Base-by-base conservation (phyloP, 2,797 vertebrate species). In the Danionella dracula region DNA sequence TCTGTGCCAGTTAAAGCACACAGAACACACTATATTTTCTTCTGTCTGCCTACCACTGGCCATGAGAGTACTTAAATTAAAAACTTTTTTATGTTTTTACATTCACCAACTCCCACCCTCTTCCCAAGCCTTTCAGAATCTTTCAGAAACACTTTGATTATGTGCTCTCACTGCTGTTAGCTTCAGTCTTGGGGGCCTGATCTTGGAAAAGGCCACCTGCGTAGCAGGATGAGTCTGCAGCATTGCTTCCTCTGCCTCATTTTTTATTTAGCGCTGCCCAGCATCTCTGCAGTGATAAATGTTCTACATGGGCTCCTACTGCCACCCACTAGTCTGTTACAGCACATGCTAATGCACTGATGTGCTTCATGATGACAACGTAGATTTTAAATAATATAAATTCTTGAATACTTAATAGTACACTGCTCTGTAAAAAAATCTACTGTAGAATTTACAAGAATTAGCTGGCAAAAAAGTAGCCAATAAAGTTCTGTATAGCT, bases 181-280 rank as follows among this genome's bases (percentile, higher is more conserved):
- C 66, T 29, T 20, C 9, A n/a, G 59, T 57, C 42, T 15, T 62
- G 66, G 34, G 10, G 40, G 66, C 58, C 45, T 66, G 69, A 74
- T 74, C 66, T 66, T 49, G 68, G 55, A 64, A 48, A 66, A 41
- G 50, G 48, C 41, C 41, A 49, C 38, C 44, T 57, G 60, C 50
- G 37, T 61, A 68, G 65, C 64, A 37, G 49, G 64, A 63, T 51
- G 69, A 70, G 69, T 61, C 56, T 62, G 66, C 45, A 70, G 55
- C 48, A 32, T 35, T 57, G 40, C 41, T 58, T 53, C 27, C 62
- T 66, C 59, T 51, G 63, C 56, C 70, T 70, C 71, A 75, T 78
- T 46, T 74, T 76, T 78, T 74, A 79, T 79, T 74, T 75, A 74
- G 63, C 56, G 31, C 53, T 49, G 44, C 38, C 61, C 58, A 56